A percentile compares a stretch with the other conserved stretches of the same genome.
Conservation (phyloP, 2,888 invertebrate species). For the Oscheius sp. region DNA sequence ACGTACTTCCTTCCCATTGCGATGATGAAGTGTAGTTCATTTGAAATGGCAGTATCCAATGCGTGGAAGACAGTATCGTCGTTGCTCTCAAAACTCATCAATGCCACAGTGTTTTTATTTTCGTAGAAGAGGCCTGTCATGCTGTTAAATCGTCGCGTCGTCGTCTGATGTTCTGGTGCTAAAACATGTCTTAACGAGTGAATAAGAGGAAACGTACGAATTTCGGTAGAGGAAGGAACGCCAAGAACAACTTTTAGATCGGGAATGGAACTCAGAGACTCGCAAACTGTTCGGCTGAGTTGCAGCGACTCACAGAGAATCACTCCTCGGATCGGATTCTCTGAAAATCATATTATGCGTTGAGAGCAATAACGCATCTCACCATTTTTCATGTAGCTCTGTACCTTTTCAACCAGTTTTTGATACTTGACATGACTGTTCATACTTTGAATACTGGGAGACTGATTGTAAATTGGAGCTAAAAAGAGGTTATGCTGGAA, state of each 20-base stretch:
- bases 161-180: background rate
- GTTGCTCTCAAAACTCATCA: constrained; percentile 3
- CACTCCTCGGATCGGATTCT: background rate
- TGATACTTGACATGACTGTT: constrained; percentile 12
- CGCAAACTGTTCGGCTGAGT: constrained; percentile 3
- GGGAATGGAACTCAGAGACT: background rate
- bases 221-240: background rate
- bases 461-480: constrained; percentile 7
- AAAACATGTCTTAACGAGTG: background rate
- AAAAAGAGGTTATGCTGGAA: background rate
- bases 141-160: background rate
- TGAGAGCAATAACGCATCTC: background rate
- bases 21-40: constrained; percentile 11
- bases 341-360: background rate
- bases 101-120: constrained; percentile 1
- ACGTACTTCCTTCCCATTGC: constrained; percentile 11
- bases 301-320: constrained; percentile 3
- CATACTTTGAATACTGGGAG: background rate
- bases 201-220: background rate
- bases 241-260: constrained; percentile 2
- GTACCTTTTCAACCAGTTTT: background rate
- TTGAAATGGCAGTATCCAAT: background rate
- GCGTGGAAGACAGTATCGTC: background rate
- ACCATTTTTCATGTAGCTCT: background rate
- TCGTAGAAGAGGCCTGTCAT: background rate